Base-by-base conservation (phyloP, 2,797 vertebrate genomes). In the Heterohyrax brucei region DNA sequence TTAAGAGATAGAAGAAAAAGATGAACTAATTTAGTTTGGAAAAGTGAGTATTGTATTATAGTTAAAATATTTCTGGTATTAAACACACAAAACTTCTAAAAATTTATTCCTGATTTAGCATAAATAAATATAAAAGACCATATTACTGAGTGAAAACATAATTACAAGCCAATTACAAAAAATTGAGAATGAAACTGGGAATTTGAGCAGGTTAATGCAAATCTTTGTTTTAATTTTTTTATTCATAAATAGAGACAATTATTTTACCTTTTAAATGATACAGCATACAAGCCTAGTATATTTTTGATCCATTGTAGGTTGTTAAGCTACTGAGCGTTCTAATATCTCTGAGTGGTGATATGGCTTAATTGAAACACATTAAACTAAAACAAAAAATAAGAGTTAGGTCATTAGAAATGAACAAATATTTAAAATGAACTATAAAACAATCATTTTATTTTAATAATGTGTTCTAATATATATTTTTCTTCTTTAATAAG, bases 21-120 rank as follows among this genome's bases (percentile, higher is more conserved):
- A 53, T n/a, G 59, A 39, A 78, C 10, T 33, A 59, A 70, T 5
- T 24, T 26, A 75, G 13, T 46, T 50, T 39, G 30, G 73, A 12
- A 77, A 93, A 91, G 22, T 78, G 22, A 21, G 33, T 16, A 86
- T 86, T 62, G 66, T 68, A 50, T 30, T n/a, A 46, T 46, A 53
- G 18, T 46, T 75, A 93, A 95, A 87, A 80, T 87, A 78, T 56
- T 75, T 30, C 8, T 92, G 68, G 10, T 80, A 46, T 44, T 80
- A n/a, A 87, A 33, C 33, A n/a, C 3, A 44, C 4, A 89, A 22
- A 1, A 30, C 6, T 87, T 75, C 14, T 30, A 68, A 89, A 95
- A 81, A 84, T 72, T 70, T 72, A 87, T 84, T 66, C 2, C 68
- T 46, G 93, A 22, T 79, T 89, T 80, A 84, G 59, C 4, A 46